Evolutionary conservation across 1,140 invertebrate species (phyloP).

Genomic region (Phthorimaea operculella): DNA sequence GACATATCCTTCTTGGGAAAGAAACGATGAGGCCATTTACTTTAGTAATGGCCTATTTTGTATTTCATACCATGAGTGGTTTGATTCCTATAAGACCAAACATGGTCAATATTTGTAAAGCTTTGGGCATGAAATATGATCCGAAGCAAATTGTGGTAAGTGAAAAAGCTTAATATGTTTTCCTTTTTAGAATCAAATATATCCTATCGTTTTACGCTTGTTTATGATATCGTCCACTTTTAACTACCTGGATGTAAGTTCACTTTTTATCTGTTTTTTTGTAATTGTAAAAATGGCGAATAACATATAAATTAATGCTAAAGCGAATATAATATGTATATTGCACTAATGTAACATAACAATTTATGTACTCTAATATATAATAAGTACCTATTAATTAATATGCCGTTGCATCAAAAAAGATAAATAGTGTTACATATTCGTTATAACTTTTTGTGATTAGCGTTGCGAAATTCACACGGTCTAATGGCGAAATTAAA

Average conservation of each 20-base stretch:
- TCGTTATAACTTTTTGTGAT: too few relatives aligned
- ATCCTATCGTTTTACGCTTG: neutral
- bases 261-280: too few relatives aligned
- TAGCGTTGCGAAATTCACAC: too few relatives aligned
- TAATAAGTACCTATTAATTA: too few relatives aligned
- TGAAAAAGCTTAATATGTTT: slow-evolving; percentile 11
- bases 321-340: too few relatives aligned
- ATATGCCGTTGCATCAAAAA: too few relatives aligned
- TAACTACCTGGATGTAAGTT: neutral
- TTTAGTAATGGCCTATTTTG: slow-evolving; percentile 66
- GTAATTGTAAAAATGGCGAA: too few relatives aligned
- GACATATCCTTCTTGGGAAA: slow-evolving; percentile 47
- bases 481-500: too few relatives aligned
- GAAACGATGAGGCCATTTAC: slow-evolving; percentile 65
- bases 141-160: slow-evolving; percentile 53
- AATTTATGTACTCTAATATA: too few relatives aligned
- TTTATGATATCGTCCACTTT: neutral
- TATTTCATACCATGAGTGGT: slow-evolving; percentile 67
- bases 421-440: too few relatives aligned
- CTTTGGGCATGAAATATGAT: slow-evolving; percentile 59
- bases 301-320: too few relatives aligned
- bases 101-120: slow-evolving; percentile 67
- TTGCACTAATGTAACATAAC: too few relatives aligned
- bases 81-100: slow-evolving; percentile 71
- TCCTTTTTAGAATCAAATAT: slow-evolving; percentile 1